Conservation (phyloP, 2,888 invertebrate species). For the Pseudanteris insignis region DNA sequence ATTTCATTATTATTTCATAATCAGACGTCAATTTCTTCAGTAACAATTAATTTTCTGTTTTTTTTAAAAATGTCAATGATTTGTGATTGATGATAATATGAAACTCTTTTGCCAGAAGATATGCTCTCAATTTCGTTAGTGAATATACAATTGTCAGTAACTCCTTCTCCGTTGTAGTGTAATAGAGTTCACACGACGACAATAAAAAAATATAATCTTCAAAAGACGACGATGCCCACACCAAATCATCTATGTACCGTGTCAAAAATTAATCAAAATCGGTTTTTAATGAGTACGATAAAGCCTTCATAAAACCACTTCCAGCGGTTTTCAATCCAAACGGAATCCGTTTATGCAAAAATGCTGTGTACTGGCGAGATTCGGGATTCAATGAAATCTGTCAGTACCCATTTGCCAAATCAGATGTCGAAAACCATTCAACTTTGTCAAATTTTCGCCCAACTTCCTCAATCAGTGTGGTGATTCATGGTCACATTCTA, state of each 20-base stretch:
- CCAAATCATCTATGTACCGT: slow-evolving; percentile 16
- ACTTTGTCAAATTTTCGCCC: slow-evolving; percentile 8
- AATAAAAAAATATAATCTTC: background rate
- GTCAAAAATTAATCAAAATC: slow-evolving; percentile 23
- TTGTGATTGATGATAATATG: slow-evolving; percentile 6
- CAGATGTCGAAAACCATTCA: slow-evolving; percentile 38
- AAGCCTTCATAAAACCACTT: slow-evolving; percentile 23
- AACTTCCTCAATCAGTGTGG: slow-evolving; percentile 32
- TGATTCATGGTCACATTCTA: slow-evolving; percentile 51
- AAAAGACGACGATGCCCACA: slow-evolving; percentile 10
- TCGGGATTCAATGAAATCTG: background rate
- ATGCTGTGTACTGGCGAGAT: no score
- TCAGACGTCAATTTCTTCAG: no score
- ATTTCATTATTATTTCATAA: no score
- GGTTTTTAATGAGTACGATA: slow-evolving; percentile 46
- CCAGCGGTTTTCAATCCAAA: no score
- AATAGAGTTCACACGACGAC: slow-evolving; percentile 2
- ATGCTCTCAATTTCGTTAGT: slow-evolving; percentile 1
- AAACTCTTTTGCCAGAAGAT: slow-evolving; percentile 2
- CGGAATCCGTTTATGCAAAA: background rate
- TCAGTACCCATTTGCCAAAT: slow-evolving; percentile 20
- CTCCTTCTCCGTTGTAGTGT: slow-evolving; percentile 5
- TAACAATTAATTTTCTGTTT: no score
- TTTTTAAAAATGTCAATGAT: background rate
- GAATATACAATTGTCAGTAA: slow-evolving; percentile 9